A percentile compares a stretch with the other conserved stretches of the same genome.
phyloP scores from a whole-genome alignment of 1,140 invertebrate genomes.

The Drosophila asahinai region DNA sequence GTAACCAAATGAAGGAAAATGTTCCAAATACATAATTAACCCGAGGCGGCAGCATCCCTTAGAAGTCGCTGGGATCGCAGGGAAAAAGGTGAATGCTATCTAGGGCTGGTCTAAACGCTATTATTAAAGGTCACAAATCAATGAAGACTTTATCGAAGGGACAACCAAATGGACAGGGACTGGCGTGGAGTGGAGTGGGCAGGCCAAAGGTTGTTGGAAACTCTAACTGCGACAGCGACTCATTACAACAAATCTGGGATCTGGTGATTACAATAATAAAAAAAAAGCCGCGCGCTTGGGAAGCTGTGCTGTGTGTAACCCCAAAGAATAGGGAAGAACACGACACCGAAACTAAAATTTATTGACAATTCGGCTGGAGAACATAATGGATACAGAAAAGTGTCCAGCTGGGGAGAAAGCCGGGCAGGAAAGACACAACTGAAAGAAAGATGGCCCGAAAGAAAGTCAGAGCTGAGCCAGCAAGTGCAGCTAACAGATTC shows the following conservation, averaged over 20 bases:
- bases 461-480: conserved; percentile 23
- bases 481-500: conserved; percentile 50
- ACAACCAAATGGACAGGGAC: conserved; percentile 31
- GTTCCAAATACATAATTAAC: conserved; percentile 77
- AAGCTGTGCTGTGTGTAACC: conserved; percentile 35
- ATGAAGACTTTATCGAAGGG: conserved; percentile 81
- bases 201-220: conserved; percentile 1
- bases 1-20: conserved; percentile 9
- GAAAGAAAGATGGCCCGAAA: conserved; percentile 46
- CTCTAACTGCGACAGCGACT: conserved; percentile 35
- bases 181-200: conserved; percentile 9
- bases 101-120: conserved; percentile 69
- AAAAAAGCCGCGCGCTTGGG: conserved; percentile 39
- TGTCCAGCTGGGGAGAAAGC: conserved; percentile 77
- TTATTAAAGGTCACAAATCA: conserved; percentile 83
- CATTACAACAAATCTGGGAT: conserved; percentile 70
- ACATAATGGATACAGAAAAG: conserved; percentile 55
- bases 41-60: conserved; percentile 66
- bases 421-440: conserved; percentile 15
- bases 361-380: conserved; percentile 63
- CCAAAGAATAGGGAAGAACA: conserved; percentile 45
- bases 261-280: conserved; percentile 69
- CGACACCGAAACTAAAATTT: conserved; percentile 69
- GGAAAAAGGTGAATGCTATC: conserved; percentile 72
- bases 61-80: conserved; percentile 63